Evolutionary conservation across 2,113 vertebrate genomes (phyloP).

Genomic region (Meriones unguiculatus): DNA sequence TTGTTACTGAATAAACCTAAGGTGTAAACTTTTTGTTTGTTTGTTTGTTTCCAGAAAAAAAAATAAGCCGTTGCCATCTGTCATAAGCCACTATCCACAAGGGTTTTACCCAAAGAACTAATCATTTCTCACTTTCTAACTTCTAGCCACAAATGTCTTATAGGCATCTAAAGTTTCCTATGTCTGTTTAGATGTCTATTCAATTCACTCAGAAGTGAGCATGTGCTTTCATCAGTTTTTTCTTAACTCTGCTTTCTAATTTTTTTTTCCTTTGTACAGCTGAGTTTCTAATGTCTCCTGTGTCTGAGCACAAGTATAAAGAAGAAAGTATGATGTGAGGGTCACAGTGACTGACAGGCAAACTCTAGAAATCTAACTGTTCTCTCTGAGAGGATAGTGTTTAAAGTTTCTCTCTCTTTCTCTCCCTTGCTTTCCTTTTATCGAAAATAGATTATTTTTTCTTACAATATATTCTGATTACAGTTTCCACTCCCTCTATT

Average conservation of each 20-base stretch:
- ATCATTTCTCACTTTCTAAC: background rate
- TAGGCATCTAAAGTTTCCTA: rapidly evolving
- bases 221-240: background rate
- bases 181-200: background rate
- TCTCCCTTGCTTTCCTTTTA: background rate
- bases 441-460: background rate
- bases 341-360: background rate
- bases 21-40: background rate
- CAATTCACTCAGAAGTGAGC: background rate
- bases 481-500: background rate
- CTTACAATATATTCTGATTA: background rate
- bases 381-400: background rate
- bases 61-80: background rate
- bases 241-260: background rate
- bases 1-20: background rate
- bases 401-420: background rate
- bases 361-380: background rate
- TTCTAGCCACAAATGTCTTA: background rate
- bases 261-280: background rate
- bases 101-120: background rate
- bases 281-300: background rate
- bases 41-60: background rate
- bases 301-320: background rate
- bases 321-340: background rate
- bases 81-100: background rate